Base-by-base conservation (phyloP, 2,113 vertebrate species). In the Chaetodon auriga region DNA sequence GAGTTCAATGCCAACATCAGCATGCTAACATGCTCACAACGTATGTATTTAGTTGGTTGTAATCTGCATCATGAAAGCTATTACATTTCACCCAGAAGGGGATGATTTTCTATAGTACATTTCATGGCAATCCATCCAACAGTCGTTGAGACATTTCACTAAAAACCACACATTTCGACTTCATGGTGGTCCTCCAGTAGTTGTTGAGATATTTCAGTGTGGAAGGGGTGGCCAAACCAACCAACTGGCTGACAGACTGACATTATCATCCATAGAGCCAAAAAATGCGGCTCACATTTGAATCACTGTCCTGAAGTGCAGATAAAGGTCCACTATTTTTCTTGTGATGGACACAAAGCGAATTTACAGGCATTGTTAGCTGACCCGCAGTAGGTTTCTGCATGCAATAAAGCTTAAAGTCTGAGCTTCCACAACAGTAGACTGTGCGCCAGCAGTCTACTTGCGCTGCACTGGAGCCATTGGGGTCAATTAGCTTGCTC, bases 401-500 rank as follows among this genome's bases (percentile, higher is more conserved):
- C n/a, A n/a, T n/a, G n/a, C n/a, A n/a, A n/a, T n/a, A n/a, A n/a
- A n/a, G n/a, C n/a, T n/a, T n/a, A n/a, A n/a, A n/a, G n/a, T n/a
- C n/a, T n/a, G n/a, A n/a, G n/a, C n/a, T n/a, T n/a, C n/a, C n/a
- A 55, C 46, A 68, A n/a, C 35, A 70, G 54, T 49, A 16, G 23
- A n/a, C 36, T 38, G 58, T 18, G 7, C 11, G 54, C 65, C 60
- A 51, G 55, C 43, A 60, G 70, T 66, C 53, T 21, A 2, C 48
- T 9, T n/a, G 19, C 41, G 35, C 68, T 57, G 23, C 61, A 41
- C 60, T 53, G 53, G 15, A 65, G 46, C 45, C n/a, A 30, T 11
- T 68, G 23, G 25, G 46, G 21, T 73, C 19, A 19, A 78, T 64
- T 68, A 49, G 18, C 43, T 58, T 68, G 36, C 48, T 75, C 62